Evolutionary conservation across 2,888 invertebrate genomes (phyloP).

Genomic region (Xestobium rufovillosum): DNA sequence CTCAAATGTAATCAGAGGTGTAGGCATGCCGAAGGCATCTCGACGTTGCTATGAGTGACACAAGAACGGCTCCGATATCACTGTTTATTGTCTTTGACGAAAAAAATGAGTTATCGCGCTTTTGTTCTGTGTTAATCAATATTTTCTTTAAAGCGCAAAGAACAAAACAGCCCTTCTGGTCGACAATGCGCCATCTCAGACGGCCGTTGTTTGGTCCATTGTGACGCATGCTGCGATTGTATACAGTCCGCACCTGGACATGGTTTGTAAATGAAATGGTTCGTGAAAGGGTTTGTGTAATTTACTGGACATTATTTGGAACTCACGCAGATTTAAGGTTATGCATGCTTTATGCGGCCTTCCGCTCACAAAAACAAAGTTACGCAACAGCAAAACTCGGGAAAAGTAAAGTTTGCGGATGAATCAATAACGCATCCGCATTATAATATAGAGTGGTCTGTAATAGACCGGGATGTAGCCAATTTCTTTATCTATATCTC

Average conservation of each 20-base stretch:
- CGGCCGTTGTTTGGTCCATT: conserved; percentile 19
- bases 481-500: conserved; percentile 27
- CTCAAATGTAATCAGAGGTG: neutral
- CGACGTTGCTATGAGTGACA: neutral
- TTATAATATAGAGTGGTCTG: conserved; percentile 35
- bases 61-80: neutral
- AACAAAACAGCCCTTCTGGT: neutral
- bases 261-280: conserved; percentile 26
- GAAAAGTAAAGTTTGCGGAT: no score
- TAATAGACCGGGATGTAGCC: conserved; percentile 32
- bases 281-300: conserved; percentile 9
- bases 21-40: neutral
- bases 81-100: neutral
- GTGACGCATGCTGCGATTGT: conserved; percentile 28
- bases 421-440: conserved; percentile 13
- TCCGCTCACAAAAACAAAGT: no score
- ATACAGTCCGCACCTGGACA: conserved; percentile 26
- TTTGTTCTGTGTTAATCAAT: conserved; percentile 1
- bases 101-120: conserved; percentile 1
- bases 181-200: neutral
- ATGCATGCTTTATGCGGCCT: no score
- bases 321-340: neutral
- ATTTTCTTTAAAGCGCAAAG: neutral
- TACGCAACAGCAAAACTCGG: no score
- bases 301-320: conserved; percentile 3